Evolutionary conservation across 2,113 vertebrate species (phyloP).

Genomic region (Casuarius casuarius): DNA sequence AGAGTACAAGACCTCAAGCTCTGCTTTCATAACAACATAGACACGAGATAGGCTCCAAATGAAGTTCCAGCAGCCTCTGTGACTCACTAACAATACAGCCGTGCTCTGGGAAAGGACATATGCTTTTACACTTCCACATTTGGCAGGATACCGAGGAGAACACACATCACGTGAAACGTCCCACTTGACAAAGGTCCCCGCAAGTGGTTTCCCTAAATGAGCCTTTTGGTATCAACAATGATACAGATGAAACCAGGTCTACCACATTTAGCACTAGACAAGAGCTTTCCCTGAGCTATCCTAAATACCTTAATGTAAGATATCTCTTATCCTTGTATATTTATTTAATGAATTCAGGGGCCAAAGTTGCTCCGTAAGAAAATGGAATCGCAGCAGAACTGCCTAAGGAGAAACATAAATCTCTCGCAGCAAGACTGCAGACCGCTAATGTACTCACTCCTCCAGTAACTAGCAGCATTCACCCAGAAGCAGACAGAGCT

Average conservation of each 20-base stretch:
- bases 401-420: background rate
- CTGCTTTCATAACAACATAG: background rate
- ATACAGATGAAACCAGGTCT: background rate
- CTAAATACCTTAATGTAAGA: background rate
- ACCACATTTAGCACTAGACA: background rate
- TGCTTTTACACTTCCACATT: background rate
- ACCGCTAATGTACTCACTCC: accelerated
- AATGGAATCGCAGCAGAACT: background rate
- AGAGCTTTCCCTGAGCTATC: background rate
- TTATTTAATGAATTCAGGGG: background rate
- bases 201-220: accelerated
- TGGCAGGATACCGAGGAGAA: background rate
- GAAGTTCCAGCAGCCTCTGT: accelerated
- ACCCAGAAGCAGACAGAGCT: background rate
- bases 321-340: background rate
- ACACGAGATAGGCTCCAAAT: background rate
- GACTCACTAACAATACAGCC: accelerated
- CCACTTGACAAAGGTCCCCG: background rate
- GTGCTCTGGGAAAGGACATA: background rate
- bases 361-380: background rate
- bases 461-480: background rate
- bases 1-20: background rate
- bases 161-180: background rate
- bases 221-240: accelerated
- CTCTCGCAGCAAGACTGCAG: background rate